Evolutionary conservation across 1,140 invertebrate genomes (phyloP).

Genomic region (Halyomorpha halys): DNA sequence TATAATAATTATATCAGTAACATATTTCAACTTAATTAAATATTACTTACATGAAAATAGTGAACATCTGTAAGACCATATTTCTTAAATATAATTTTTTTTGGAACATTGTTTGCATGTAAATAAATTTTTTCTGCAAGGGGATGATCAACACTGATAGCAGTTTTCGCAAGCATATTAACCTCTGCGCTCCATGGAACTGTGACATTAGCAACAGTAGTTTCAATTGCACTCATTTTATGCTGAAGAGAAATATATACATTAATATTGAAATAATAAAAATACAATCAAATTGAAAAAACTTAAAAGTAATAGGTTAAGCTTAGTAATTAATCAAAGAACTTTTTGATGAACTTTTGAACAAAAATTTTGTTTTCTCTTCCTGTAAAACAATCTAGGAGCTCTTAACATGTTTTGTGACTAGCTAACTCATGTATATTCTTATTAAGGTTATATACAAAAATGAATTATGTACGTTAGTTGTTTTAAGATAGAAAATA

Average conservation of each 20-base stretch:
- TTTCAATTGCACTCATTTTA: slow-evolving; percentile 8
- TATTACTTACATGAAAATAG: neutral
- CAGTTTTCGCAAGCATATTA: neutral
- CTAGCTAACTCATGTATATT: no score
- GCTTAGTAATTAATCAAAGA: no score
- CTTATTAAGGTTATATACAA: no score
- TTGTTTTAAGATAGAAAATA: no score
- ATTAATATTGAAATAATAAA: neutral
- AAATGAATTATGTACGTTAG: no score
- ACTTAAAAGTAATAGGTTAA: no score
- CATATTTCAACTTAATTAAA: no score
- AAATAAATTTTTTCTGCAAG: slow-evolving; percentile 1
- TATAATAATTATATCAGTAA: no score
- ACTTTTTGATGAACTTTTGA: no score
- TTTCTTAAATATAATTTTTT: slow-evolving; percentile 12
- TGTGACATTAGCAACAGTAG: slow-evolving; percentile 1
- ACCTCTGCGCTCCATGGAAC: slow-evolving; percentile 8
- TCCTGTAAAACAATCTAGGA: no score
- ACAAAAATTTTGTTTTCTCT: no score
- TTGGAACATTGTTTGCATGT: neutral
- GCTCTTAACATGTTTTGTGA: no score
- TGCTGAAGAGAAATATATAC: neutral
- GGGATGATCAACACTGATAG: slow-evolving; percentile 6
- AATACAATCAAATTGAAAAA: neutral
- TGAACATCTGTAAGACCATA: slow-evolving; percentile 3